Evolutionary conservation across 2,113 vertebrate genomes (phyloP).

Genomic region (Sinocyclocheilus maitianheensis): DNA sequence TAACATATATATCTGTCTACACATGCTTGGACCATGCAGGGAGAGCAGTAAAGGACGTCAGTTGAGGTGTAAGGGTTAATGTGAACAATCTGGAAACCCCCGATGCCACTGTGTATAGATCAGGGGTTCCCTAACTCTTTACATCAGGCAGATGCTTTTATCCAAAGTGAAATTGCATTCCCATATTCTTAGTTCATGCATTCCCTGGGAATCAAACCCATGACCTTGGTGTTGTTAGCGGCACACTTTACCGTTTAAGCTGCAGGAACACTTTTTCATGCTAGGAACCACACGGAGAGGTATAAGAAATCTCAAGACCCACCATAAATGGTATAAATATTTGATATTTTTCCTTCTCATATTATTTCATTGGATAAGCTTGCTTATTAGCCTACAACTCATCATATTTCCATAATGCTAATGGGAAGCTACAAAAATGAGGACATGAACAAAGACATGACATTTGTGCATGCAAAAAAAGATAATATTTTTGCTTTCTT

Average conservation of each 20-base stretch:
- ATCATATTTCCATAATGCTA: neutral
- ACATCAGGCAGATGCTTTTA: neutral
- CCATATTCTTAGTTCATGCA: constrained; percentile 9
- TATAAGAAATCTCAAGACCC: neutral
- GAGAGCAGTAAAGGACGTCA: constrained; percentile 16
- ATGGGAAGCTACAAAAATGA: neutral
- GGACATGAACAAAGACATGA: neutral
- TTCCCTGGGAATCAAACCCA: neutral
- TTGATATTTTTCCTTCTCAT: neutral
- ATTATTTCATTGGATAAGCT: neutral
- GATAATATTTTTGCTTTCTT: neutral
- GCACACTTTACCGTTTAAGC: neutral
- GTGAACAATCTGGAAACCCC: constrained; percentile 4
- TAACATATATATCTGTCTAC: constrained; percentile 21
- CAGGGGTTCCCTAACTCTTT: neutral
- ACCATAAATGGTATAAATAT: neutral
- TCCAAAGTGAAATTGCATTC: neutral
- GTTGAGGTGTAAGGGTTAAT: constrained; percentile 34
- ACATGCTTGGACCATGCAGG: constrained; percentile 14
- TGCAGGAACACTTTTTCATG: neutral
- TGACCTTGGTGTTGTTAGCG: neutral
- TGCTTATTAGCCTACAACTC: neutral
- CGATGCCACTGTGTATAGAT: neutral
- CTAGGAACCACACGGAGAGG: neutral
- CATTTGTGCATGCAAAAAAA: neutral